Base-by-base conservation (phyloP, 2,888 invertebrate genomes). In the Idaea straminata region DNA sequence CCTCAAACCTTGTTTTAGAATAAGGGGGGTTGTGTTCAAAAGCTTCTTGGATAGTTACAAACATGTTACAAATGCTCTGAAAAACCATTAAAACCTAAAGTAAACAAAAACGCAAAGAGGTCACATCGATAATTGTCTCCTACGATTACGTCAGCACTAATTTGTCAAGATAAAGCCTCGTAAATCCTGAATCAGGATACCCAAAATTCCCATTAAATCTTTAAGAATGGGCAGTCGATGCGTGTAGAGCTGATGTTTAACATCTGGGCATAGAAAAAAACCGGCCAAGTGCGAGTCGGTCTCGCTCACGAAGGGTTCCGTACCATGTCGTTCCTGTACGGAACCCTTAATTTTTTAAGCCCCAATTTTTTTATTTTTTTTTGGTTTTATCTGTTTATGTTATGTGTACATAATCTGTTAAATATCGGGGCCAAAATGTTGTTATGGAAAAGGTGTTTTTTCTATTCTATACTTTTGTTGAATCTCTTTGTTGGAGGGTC, bases 191-290 rank as follows among this genome's bases (percentile, higher is more conserved):
- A 67, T 62, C 61, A 59, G 67, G 70, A 69, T 68, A 68, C 69
- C 69, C 69, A 60, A 71, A 71, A 74, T 71, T 72, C 72, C 72
- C 70, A 74, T 74, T 72, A 72, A 72, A 67, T 67, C 65, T 64
- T 64, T 64, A 71, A 69, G 69, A 73, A 71, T 69, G 35, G 71
- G 64, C 38, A 71, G 66, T 68, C 66, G 61, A 65, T 69, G 66
- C 66, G 69, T 69, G 34, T 13, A 13, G 70, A 67, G 70, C 47
- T 13, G 47, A 47, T 7, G 10, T 47, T 47, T 47, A 47, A 47
- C 7, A 47, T 47, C n/a, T n/a, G n/a, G n/a, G n/a, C n/a, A n/a
- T n/a, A n/a, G n/a, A n/a, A n/a, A n/a, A n/a, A n/a, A n/a, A n/a
- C n/a, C n/a, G n/a, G n/a, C n/a, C n/a, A n/a, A n/a, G n/a, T n/a